phyloP scores from a whole-genome alignment of 2,797 vertebrate species.

The Lutjanus argentimaculatus region DNA sequence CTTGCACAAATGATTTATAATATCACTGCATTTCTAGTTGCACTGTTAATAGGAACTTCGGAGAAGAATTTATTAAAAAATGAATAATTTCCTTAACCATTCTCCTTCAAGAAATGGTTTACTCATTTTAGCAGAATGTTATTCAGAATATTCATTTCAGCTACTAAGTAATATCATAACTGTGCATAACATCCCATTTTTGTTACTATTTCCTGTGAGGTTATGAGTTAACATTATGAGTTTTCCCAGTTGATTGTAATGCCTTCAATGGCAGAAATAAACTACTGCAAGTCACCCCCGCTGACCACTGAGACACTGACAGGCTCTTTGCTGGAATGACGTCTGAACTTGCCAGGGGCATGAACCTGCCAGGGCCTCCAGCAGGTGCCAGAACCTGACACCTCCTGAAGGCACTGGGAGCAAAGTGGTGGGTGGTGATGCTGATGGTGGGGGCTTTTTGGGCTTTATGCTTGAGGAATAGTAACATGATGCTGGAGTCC shows the following conservation, averaged over 20 bases:
- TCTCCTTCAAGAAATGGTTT: conserved; percentile 25
- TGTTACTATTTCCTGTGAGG: background rate
- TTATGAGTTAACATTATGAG: background rate
- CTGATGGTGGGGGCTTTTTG: conserved; percentile 50
- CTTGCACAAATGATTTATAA: conserved; percentile 42
- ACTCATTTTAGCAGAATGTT: conserved; percentile 8
- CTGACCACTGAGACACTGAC: conserved; percentile 68
- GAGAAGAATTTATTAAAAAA: conserved; percentile 22
- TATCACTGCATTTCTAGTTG: conserved; percentile 32
- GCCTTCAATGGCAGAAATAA: conserved; percentile 53
- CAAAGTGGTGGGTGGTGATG: conserved; percentile 68
- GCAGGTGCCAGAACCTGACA: conserved; percentile 81
- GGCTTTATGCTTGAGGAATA: conserved; percentile 73
- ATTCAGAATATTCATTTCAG: conserved; percentile 1
- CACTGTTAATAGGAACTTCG: conserved; percentile 19
- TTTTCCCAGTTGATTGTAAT: conserved; percentile 14
- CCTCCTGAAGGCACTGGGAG: conserved; percentile 71
- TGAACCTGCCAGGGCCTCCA: conserved; percentile 71
- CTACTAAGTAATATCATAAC: background rate
- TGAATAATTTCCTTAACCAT: conserved; percentile 18
- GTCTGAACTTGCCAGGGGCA: conserved; percentile 71
- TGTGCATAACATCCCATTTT: background rate
- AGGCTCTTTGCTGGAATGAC: conserved; percentile 70
- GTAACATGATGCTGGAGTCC: conserved; percentile 83
- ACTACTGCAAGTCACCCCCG: conserved; percentile 42